Percentiles rank a stretch among this genome's conserved stretches.
Evolutionary conservation across 1,140 invertebrate species (phyloP).

Genomic region (Lepidostoma basale): DNA sequence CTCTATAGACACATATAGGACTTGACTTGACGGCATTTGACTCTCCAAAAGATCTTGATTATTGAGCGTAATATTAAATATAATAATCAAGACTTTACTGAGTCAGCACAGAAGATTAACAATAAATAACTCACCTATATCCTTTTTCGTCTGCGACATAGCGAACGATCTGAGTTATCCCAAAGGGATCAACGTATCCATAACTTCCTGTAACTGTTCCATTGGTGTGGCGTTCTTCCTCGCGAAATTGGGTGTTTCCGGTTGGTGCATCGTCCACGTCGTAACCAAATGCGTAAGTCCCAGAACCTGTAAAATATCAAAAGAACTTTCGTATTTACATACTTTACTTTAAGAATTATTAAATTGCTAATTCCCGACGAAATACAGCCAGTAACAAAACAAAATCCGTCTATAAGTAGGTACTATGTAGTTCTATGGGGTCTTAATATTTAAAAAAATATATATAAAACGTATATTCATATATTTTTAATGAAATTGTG

Average conservation of each 20-base stretch:
- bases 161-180: conserved; percentile 61
- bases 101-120: too few relatives aligned
- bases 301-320: conserved; percentile 56
- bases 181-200: conserved; percentile 69
- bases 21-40: too few relatives aligned
- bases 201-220: conserved; percentile 72
- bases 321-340: neutral
- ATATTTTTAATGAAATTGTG: too few relatives aligned
- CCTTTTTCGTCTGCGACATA: conserved; percentile 69
- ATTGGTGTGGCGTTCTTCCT: conserved; percentile 68
- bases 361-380: neutral
- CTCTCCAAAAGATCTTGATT: too few relatives aligned
- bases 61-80: too few relatives aligned
- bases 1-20: too few relatives aligned
- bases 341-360: neutral
- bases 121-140: conserved; percentile 65
- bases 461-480: too few relatives aligned
- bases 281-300: conserved; percentile 72
- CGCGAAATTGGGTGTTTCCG: conserved; percentile 69
- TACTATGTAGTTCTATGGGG: neutral
- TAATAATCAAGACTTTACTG: too few relatives aligned
- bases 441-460: conserved; percentile 8
- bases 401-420: neutral
- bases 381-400: neutral
- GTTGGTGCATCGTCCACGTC: conserved; percentile 66